These are phyloP conservation scores for Rostratula benghalensis DNA, from an alignment of 2,113 vertebrate species.

Conservation along the genomic window DNA sequence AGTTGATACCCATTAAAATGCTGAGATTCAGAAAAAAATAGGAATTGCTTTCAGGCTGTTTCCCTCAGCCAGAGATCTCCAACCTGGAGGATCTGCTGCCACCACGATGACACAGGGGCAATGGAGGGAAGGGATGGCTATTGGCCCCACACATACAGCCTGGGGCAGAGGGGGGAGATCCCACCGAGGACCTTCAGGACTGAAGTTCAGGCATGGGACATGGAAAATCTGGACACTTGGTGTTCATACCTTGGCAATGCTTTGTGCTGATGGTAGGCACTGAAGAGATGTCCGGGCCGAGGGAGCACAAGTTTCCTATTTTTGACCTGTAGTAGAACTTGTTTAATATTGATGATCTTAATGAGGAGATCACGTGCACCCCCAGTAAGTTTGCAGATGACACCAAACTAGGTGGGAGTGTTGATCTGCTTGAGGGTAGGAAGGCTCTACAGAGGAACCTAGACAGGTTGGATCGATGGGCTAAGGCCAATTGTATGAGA, in stretches of 20 bases:
- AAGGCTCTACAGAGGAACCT: no score
- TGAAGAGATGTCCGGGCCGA: not conserved
- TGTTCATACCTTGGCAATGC: fast-evolving
- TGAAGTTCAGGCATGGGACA: not conserved
- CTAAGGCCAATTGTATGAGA: no score
- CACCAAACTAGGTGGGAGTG: no score
- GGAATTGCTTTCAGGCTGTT: not conserved
- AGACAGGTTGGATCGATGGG: no score
- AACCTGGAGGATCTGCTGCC: not conserved
- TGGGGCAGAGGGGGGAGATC: not conserved
- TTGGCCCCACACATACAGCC: fast-evolving
- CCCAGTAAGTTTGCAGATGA: no score
- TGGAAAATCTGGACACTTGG: fast-evolving
- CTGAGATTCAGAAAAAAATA: not conserved
- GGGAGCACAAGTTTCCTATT: not conserved
- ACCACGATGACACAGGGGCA: fast-evolving
- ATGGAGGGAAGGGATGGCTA: not conserved
- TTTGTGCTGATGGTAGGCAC: not conserved
- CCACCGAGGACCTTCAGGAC: no score
- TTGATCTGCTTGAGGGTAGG: no score
- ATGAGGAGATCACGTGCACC: no score
- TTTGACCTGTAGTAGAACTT: not conserved
- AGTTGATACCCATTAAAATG: not conserved
- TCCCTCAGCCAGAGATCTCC: not conserved
- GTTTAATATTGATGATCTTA: no score